Base-by-base conservation (phyloP, 1,140 invertebrate species). In the Scaptomyza graminum region DNA sequence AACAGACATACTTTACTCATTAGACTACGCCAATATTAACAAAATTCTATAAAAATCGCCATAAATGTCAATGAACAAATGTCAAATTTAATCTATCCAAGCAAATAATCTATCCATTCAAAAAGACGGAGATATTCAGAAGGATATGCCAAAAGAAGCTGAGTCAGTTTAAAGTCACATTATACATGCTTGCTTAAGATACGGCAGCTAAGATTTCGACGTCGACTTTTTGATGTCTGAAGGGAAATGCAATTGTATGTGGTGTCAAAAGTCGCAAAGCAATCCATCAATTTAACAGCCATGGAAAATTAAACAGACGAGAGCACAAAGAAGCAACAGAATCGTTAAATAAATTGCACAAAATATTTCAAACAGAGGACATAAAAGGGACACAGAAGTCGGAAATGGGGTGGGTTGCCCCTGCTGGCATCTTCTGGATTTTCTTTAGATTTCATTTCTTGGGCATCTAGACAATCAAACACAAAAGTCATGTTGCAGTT, bases 201-300 rank as follows among this genome's bases (percentile, higher is more conserved):
- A 55, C 62, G 64, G 51, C 70, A 67, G 49, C 34, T 18, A 56
- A 47, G 57, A 76, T 54, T 62, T 71, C 71, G 56, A 57, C 74
- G 41, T 25, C 22, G 46, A 59, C 31, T 46, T 34, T 51, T 7
- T 15, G 15, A 12, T 47, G 56, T 61, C 39, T 50, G 56, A 39
- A 75, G 60, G 44, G 41, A 44, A 81, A 75, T 72, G 74, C 80
- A 75, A 79, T 69, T 82, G 66, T 85, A 60, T 76, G 63, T 67
- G 74, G 83, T 87, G 83, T 79, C 83, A 87, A 66, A 87, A 88
- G 79, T 87, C 83, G 83, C 83, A 87, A 60, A 76, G 83, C 73
- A 88, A 87, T 87, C 83, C 76, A 87, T 87, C 83, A 87, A 88
- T 87, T 83, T 88, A 88, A 87, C 75, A 88, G 72, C 82, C 79